Percentiles rank a stretch among this genome's conserved stretches.
Evolutionary conservation across 2,113 vertebrate genomes (phyloP).

Genomic region (Lepus europaeus): DNA sequence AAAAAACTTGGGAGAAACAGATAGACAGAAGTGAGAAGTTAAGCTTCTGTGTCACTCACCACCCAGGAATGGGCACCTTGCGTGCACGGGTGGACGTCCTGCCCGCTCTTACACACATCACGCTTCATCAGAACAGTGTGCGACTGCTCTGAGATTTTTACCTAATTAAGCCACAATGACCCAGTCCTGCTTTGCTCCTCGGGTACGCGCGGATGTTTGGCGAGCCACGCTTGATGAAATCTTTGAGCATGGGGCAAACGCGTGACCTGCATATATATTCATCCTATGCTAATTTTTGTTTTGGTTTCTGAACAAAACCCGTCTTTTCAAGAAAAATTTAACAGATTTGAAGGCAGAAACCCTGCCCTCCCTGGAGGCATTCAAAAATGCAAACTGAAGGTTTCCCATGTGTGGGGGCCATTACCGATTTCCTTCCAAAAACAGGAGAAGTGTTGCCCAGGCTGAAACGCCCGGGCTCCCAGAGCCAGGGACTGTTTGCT

Average conservation of each 20-base stretch:
- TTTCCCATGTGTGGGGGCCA: conserved; percentile 87
- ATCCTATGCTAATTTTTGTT: conserved; percentile 90
- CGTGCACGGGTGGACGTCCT: background rate
- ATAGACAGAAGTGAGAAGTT: background rate
- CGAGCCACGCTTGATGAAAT: conserved; percentile 58
- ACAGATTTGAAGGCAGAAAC: conserved; percentile 89
- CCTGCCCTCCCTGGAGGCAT: conserved; percentile 88
- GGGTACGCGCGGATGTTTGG: conserved; percentile 54
- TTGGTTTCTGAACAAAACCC: conserved; percentile 89
- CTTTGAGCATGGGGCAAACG: conserved; percentile 57
- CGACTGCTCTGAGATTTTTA: conserved; percentile 50
- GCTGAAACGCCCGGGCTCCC: conserved; percentile 85
- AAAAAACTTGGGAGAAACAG: background rate
- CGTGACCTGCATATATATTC: conserved; percentile 86
- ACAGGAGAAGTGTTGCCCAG: conserved; percentile 85
- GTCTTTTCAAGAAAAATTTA: conserved; percentile 89
- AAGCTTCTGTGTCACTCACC: background rate
- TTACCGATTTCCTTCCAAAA: conserved; percentile 90
- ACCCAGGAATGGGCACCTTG: background rate
- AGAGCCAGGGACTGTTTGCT: conserved; percentile 88
- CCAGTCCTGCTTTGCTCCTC: background rate
- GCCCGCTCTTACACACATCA: background rate
- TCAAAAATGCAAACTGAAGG: conserved; percentile 89
- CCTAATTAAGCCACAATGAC: conserved; percentile 71
- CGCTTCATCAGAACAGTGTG: conserved; percentile 3